These are phyloP conservation scores for Ceriagrion tenellum DNA, from an alignment of 2,888 invertebrate species.

Conservation along the genomic window DNA sequence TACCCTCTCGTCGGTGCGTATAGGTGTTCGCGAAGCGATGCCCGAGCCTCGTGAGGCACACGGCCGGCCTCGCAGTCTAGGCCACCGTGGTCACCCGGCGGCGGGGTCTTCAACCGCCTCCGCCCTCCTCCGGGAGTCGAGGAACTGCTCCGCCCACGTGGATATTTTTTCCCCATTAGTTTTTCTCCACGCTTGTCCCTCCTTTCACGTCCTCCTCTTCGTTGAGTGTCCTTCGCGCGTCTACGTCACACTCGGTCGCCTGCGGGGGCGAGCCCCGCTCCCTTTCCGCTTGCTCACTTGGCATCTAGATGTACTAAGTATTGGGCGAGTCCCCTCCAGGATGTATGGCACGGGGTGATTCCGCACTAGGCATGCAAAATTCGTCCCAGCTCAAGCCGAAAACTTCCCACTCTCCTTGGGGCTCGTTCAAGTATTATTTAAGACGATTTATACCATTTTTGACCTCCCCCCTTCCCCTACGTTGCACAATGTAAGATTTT, in stretches of 20 bases:
- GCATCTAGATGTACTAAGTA: no score
- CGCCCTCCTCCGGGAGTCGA: not conserved
- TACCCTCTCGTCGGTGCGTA: not conserved
- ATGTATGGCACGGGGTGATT: no score
- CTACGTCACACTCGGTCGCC: not conserved
- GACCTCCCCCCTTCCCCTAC: no score
- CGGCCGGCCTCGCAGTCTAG: not conserved
- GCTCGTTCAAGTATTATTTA: no score
- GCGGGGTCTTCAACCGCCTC: not conserved
- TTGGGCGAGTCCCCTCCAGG: no score
- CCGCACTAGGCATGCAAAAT: no score
- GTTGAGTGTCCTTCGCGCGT: not conserved
- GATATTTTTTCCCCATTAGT: not conserved
- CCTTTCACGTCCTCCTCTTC: not conserved
- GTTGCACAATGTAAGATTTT: no score
- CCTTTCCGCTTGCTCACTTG: not conserved
- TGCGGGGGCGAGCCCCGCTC: not conserved
- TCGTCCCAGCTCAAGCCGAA: no score
- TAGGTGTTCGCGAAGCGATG: not conserved
- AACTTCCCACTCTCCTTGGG: no score
- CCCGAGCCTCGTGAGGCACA: not conserved
- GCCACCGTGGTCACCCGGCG: not conserved
- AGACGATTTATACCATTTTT: no score
- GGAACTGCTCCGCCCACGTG: conserved; percentile 28
- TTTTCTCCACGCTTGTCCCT: not conserved